These are phyloP conservation scores for Hyles euphorbiae DNA, from an alignment of 1,140 invertebrate genomes.

Conservation along the genomic window DNA sequence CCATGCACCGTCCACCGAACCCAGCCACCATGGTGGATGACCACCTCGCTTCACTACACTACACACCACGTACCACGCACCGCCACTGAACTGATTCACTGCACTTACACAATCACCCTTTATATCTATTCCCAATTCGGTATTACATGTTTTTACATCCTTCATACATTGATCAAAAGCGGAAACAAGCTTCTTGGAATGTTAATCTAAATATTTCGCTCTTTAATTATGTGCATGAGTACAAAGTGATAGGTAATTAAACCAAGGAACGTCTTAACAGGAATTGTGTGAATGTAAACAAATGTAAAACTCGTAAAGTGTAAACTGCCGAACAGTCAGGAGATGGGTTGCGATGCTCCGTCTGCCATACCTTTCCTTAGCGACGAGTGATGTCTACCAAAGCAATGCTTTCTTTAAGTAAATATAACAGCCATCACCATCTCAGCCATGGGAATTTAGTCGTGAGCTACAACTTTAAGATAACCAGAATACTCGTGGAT, in stretches of 20 bases:
- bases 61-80: neutral
- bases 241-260: constrained; percentile 12
- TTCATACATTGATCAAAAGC: constrained; percentile 1
- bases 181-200: constrained; percentile 1
- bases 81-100: too few species aligned
- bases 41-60: constrained; percentile 27
- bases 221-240: constrained; percentile 4
- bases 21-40: constrained; percentile 44
- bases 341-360: constrained; percentile 4
- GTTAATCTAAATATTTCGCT: constrained; percentile 8
- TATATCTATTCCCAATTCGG: neutral
- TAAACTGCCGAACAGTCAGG: constrained; percentile 1
- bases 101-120: neutral
- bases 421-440: neutral
- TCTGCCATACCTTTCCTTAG: constrained; percentile 17
- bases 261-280: constrained; percentile 6
- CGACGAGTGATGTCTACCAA: constrained; percentile 22
- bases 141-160: neutral
- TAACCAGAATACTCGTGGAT: too few species aligned
- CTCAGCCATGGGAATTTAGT: too few species aligned
- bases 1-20: constrained; percentile 13
- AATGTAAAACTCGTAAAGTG: constrained; percentile 2
- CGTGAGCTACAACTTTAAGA: too few species aligned
- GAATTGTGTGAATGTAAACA: constrained; percentile 16
- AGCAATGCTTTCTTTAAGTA: constrained; percentile 9